These are phyloP conservation scores for Cloeon dipterum DNA, from an alignment of 2,888 invertebrate species.

Conservation along the genomic window DNA sequence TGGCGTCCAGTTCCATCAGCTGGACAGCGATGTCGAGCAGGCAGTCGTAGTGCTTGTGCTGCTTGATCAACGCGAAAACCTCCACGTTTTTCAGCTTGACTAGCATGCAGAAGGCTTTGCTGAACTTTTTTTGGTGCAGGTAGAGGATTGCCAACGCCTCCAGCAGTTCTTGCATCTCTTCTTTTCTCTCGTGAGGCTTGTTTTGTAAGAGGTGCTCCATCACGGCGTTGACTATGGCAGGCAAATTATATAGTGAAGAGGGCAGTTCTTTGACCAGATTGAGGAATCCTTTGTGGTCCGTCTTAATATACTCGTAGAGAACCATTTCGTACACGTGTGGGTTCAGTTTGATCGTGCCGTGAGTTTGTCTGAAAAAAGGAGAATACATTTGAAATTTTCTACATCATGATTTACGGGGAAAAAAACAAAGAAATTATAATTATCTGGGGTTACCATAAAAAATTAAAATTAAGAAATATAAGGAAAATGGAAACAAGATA, in stretches of 20 bases:
- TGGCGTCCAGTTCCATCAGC: constrained; percentile 21
- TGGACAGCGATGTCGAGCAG: constrained; percentile 22
- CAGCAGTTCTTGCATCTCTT: constrained; percentile 49
- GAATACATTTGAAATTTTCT: too few species aligned
- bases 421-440: too few species aligned
- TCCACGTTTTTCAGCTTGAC: constrained; percentile 20
- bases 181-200: constrained; percentile 16
- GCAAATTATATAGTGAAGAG: constrained; percentile 56
- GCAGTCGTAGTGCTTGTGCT: constrained; percentile 21
- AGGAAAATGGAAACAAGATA: too few species aligned
- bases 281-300: constrained; percentile 56
- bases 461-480: too few species aligned
- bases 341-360: constrained; percentile 28
- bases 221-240: constrained; percentile 66
- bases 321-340: constrained; percentile 86
- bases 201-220: constrained; percentile 45
- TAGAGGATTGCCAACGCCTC: constrained; percentile 79
- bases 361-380: too few species aligned
- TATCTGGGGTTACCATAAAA: too few species aligned
- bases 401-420: too few species aligned
- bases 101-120: constrained; percentile 78
- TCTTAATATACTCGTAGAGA: constrained; percentile 70
- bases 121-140: constrained; percentile 67
- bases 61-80: constrained; percentile 23
- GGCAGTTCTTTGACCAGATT: constrained; percentile 75